Conservation (phyloP, 1,140 invertebrate genomes). For the Aphidius ervi region DNA sequence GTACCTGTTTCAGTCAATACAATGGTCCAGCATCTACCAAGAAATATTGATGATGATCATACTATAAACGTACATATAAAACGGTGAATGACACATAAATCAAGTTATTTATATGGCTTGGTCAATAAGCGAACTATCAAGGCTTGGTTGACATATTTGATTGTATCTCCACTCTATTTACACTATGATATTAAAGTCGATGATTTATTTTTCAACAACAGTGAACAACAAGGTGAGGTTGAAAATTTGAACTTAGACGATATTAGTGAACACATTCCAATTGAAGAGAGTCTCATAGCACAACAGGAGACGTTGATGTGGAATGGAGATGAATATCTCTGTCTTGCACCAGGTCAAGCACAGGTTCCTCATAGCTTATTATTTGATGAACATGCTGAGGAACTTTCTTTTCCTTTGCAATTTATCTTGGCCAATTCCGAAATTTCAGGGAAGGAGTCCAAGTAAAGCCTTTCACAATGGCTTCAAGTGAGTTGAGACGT, state of each 20-base stretch:
- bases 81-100: constrained; percentile 31
- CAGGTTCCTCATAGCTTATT: too few species aligned
- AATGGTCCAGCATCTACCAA: constrained; percentile 40
- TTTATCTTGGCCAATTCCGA: too few species aligned
- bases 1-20: constrained; percentile 38
- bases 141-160: constrained; percentile 25
- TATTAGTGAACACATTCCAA: constrained; percentile 27
- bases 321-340: constrained; percentile 3
- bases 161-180: constrained; percentile 24
- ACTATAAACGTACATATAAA: constrained; percentile 36
- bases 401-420: too few species aligned
- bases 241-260: constrained; percentile 21
- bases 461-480: too few species aligned
- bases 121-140: constrained; percentile 23
- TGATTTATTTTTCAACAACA: constrained; percentile 8
- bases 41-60: constrained; percentile 38
- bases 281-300: constrained; percentile 22
- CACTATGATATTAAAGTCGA: constrained; percentile 21
- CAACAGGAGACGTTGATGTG: constrained; percentile 14
- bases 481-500: too few species aligned
- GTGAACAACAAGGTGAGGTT: constrained; percentile 17
- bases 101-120: constrained; percentile 22
- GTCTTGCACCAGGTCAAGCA: too few species aligned
- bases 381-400: too few species aligned
- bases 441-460: too few species aligned